Percentiles rank a stretch among this genome's conserved stretches.
Evolutionary conservation across 2,888 invertebrate genomes (phyloP).

Genomic region (Mellilla xanthometata): DNA sequence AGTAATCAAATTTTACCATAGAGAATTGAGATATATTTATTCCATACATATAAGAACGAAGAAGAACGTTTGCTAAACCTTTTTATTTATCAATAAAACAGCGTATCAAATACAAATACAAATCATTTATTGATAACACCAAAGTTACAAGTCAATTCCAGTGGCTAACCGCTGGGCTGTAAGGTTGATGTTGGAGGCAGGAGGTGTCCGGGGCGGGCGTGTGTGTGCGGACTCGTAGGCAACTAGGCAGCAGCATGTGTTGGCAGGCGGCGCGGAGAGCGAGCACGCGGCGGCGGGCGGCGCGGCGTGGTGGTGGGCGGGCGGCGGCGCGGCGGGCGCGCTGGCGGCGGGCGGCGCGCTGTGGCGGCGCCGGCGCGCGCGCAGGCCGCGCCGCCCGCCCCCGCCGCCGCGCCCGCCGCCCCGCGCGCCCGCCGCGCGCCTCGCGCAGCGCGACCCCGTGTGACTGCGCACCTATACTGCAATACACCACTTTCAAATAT

Average conservation of each 20-base stretch:
- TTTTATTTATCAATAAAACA: too few species aligned
- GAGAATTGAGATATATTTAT: too few species aligned
- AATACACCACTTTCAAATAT: conserved; percentile 71
- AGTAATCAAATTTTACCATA: too few species aligned
- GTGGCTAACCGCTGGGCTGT: too few species aligned
- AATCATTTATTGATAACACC: too few species aligned
- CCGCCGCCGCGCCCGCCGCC: conserved; percentile 68
- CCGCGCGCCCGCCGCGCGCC: conserved; percentile 67
- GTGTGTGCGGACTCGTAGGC: conserved; percentile 21
- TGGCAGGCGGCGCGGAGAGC: conserved; percentile 48
- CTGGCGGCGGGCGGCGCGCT: conserved; percentile 42
- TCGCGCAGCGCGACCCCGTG: conserved; percentile 62
- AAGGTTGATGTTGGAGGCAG: conserved; percentile 20
- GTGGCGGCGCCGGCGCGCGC: conserved; percentile 44
- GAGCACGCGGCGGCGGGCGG: conserved; percentile 26
- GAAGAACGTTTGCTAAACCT: too few species aligned
- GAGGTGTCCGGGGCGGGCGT: conserved; percentile 9
- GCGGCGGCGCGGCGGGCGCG: conserved; percentile 50
- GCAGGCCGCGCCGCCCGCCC: conserved; percentile 57
- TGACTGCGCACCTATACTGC: conserved; percentile 55
- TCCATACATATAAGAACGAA: too few species aligned
- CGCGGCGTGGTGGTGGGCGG: conserved; percentile 46
- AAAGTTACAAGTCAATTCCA: too few species aligned
- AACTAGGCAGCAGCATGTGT: conserved; percentile 45
- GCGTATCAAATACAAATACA: too few species aligned